Conservation (phyloP, 2,113 vertebrate species). For the Ceyx cyanopectus region DNA sequence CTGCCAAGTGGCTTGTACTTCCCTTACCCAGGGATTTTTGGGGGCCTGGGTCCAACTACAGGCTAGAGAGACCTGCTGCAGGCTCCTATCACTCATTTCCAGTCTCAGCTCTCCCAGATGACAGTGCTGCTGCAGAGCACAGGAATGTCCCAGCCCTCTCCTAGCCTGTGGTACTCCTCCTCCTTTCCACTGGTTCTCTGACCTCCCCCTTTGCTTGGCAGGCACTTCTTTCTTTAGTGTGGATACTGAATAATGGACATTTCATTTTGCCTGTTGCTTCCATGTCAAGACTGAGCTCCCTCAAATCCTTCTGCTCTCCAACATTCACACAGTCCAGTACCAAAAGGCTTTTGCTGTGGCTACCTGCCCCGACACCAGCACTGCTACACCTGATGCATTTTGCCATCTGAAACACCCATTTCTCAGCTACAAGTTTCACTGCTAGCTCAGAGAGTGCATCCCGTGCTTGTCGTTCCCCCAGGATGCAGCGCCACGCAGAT, state of each 20-base stretch:
- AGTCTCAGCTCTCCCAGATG: neutral
- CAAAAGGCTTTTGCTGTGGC: neutral
- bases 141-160: neutral
- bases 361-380: neutral
- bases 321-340: neutral
- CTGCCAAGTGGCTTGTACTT: neutral
- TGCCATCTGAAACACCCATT: neutral
- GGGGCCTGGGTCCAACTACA: neutral
- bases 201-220: neutral
- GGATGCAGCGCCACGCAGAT: constrained; percentile 88
- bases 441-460: neutral
- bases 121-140: neutral
- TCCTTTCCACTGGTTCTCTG: neutral
- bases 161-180: neutral
- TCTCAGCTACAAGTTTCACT: neutral
- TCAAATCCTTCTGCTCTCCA: neutral
- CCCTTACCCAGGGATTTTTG: neutral
- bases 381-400: too few species aligned
- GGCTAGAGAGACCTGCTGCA: neutral
- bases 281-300: neutral
- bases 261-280: neutral
- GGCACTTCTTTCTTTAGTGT: neutral
- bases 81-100: neutral
- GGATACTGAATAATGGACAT: neutral
- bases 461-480: constrained; percentile 52